phyloP scores from a whole-genome alignment of 2,888 invertebrate genomes.

The Cerastoderma edule region DNA sequence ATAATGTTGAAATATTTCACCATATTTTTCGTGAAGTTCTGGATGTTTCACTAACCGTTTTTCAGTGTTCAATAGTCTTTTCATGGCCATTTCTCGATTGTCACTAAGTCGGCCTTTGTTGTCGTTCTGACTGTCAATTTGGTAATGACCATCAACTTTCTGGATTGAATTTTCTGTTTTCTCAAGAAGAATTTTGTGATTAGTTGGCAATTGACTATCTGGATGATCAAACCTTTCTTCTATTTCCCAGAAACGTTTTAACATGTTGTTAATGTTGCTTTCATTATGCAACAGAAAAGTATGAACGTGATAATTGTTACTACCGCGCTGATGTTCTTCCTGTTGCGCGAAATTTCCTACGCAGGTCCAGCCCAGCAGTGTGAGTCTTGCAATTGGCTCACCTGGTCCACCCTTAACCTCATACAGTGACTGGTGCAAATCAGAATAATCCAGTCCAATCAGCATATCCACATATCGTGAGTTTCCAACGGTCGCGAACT shows the following conservation, averaged over 20 bases:
- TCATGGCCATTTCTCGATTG: constrained; percentile 19
- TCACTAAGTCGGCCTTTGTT: not conserved
- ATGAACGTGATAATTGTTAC: not conserved
- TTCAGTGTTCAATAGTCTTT: constrained; percentile 22
- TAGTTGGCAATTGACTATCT: not conserved
- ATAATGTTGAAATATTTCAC: constrained; percentile 32
- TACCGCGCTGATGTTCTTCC: no score
- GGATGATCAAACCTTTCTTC: not conserved
- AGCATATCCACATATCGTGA: constrained; percentile 28
- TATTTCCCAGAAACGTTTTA: constrained; percentile 34
- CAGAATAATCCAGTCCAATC: constrained; percentile 42
- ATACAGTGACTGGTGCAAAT: constrained; percentile 34
- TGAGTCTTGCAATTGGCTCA: constrained; percentile 46
- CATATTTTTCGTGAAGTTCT: constrained; percentile 25
- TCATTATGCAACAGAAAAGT: not conserved
- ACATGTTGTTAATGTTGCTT: constrained; percentile 1
- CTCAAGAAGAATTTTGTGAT: not conserved
- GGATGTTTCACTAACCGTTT: no score
- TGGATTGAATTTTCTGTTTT: constrained; percentile 6
- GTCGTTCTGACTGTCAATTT: constrained; percentile 25
- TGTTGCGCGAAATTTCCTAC: constrained; percentile 10
- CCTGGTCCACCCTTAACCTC: constrained; percentile 33
- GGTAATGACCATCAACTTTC: constrained; percentile 13
- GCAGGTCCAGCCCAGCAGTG: constrained; percentile 51
- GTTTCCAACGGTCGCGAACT: constrained; percentile 10